These are phyloP conservation scores for Aphelocoma californica DNA, from an alignment of 2,797 vertebrate species.

Conservation along the genomic window DNA sequence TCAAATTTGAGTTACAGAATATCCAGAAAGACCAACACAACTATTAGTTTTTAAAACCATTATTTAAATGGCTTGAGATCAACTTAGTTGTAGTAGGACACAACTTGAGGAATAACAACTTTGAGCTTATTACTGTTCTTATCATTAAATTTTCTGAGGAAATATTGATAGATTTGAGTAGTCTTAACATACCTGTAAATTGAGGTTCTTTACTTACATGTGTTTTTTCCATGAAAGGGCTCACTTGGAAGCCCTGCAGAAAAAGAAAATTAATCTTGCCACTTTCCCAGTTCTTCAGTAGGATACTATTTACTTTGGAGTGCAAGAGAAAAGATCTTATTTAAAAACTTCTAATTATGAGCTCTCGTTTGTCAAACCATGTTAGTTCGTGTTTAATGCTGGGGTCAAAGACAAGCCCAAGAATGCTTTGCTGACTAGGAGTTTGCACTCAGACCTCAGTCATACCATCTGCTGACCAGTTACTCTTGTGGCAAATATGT, in stretches of 20 bases:
- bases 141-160: not conserved
- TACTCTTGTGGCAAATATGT: not conserved
- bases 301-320: not conserved
- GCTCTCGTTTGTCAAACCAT: not conserved
- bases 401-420: not conserved
- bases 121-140: not conserved
- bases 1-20: not conserved
- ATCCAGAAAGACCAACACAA: not conserved
- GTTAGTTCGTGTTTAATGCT: not conserved
- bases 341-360: not conserved
- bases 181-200: not conserved
- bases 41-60: not conserved
- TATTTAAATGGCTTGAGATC: not conserved
- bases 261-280: not conserved
- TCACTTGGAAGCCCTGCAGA: constrained; percentile 9
- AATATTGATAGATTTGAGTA: not conserved
- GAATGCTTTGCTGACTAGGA: not conserved
- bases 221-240: not conserved
- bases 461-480: not conserved
- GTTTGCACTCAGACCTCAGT: not conserved
- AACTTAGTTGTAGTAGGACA: not conserved
- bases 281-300: not conserved
- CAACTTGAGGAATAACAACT: not conserved
- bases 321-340: not conserved
- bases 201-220: constrained; percentile 27